A percentile compares a stretch with the other conserved stretches of the same genome.
phyloP scores from a whole-genome alignment of 2,113 vertebrate genomes.

The Paramisgurnus dabryanus region DNA sequence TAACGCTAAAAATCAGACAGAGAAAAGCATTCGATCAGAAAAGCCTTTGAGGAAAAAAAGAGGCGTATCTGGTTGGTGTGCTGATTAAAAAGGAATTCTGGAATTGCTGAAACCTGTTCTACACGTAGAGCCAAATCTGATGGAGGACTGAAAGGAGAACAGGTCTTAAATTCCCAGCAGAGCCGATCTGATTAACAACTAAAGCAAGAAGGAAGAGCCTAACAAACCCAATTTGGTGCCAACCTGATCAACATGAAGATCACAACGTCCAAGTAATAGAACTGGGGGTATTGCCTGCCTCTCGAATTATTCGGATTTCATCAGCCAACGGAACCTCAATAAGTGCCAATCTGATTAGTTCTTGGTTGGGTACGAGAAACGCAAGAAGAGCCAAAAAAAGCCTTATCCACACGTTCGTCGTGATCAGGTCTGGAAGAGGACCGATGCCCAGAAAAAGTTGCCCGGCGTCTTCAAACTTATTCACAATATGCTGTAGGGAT shows the following conservation, averaged over 20 bases:
- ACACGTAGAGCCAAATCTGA: slow-evolving; percentile 8
- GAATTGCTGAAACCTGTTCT: slow-evolving; percentile 22
- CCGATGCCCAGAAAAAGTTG: slow-evolving; percentile 18
- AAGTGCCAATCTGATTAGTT: slow-evolving; percentile 51
- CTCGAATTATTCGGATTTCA: slow-evolving; percentile 25
- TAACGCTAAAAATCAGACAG: slow-evolving; percentile 42
- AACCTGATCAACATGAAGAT: slow-evolving; percentile 29
- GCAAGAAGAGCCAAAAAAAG: not conserved
- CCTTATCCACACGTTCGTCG: slow-evolving; percentile 43
- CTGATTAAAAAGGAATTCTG: slow-evolving; percentile 16
- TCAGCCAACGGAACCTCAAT: slow-evolving; percentile 13
- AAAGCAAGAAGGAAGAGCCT: slow-evolving; percentile 13
- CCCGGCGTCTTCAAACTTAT: slow-evolving; percentile 8
- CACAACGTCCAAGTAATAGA: slow-evolving; percentile 19
- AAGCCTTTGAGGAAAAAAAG: not conserved
- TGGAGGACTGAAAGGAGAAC: slow-evolving; percentile 10
- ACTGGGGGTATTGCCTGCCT: not conserved
- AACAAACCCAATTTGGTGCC: slow-evolving; percentile 13
- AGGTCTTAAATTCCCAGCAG: slow-evolving; percentile 7
- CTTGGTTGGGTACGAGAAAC: slow-evolving; percentile 17
- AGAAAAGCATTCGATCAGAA: slow-evolving; percentile 43
- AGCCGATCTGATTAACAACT: slow-evolving; percentile 31
- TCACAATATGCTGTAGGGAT: slow-evolving; percentile 18
- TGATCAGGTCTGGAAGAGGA: slow-evolving; percentile 24
- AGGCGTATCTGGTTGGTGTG: not conserved